Base-by-base conservation (phyloP, 2,113 vertebrate genomes). In the Paracyprichromis sp. region DNA sequence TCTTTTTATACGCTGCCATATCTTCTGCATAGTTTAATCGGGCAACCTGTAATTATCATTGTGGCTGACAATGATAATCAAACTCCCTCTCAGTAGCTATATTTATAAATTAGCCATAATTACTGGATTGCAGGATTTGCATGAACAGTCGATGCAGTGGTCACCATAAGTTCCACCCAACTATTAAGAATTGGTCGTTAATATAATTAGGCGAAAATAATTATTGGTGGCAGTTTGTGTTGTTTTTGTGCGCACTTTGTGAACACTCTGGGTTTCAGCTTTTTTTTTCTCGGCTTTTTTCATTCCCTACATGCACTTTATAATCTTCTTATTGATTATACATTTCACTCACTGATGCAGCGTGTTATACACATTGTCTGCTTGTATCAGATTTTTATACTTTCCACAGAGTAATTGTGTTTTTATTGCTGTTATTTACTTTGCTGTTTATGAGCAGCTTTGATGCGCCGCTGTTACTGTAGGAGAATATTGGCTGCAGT, bases 81-180 rank as follows among this genome's bases (percentile, higher is more conserved):
- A 56, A 54, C 66, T 53, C 54, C 11, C 19, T 66, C 40, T 81
- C 34, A 56, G 19, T 21, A 53, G 29, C 40, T 61, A 29, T 88
- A 90, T 89, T 85, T 89, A 88, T 86, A 83, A 78, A 88, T 83
- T 24, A n/a, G 9, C 24, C 29, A 3, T 84, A 90, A 89, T 84
- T 86, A 71, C n/a, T 6, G 8, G 45, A 54, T 40, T 80, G 5
- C 19, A 73, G 26, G 38, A 86, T 84, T 91, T 83, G 38, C 26
- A 50, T 52, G 73, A 52, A 52, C 52, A 50, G 63, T 54, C 45
- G 40, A 13, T 45, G 38, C 16, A 76, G 26, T 12, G 26, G 19
- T 88, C 26, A 24, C 9, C n/a, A 24, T 73, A 38, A 63, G 63
- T 86, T 76, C 47, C 59, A 76, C 53, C 54, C 78, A 69, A n/a